phyloP scores from a whole-genome alignment of 1,140 invertebrate genomes.

The Tetragnatha versicolor region DNA sequence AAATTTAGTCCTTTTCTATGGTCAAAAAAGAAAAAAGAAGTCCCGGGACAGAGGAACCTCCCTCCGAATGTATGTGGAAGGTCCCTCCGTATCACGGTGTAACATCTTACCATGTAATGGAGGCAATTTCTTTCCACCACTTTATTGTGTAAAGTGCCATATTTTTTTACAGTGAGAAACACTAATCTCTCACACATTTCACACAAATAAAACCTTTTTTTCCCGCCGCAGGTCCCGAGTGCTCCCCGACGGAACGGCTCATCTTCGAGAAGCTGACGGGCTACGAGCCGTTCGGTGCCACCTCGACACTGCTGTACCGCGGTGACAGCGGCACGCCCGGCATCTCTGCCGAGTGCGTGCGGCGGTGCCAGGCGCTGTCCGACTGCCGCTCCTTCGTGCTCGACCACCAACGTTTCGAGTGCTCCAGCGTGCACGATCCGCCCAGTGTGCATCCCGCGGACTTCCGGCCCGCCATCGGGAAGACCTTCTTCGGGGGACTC shows the following conservation, averaged over 20 bases:
- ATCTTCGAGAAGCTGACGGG: conserved; percentile 66
- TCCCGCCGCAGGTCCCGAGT: conserved; percentile 28
- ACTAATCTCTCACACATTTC: too few species aligned
- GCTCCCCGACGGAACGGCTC: conserved; percentile 57
- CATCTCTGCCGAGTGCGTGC: conserved; percentile 63
- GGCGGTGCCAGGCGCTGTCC: conserved; percentile 61
- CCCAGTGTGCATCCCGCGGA: conserved; percentile 60
- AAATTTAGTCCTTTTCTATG: too few species aligned
- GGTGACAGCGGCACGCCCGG: conserved; percentile 58
- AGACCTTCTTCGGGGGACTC: conserved; percentile 66
- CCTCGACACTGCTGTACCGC: conserved; percentile 61
- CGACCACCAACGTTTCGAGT: conserved; percentile 62
- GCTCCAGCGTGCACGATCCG: conserved; percentile 37
- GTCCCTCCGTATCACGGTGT: too few species aligned
- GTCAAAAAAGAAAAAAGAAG: too few species aligned
- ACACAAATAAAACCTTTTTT: not conserved
- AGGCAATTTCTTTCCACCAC: too few species aligned
- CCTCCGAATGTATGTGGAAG: too few species aligned
- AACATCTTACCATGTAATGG: too few species aligned
- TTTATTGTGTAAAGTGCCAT: too few species aligned
- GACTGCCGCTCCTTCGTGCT: conserved; percentile 65
- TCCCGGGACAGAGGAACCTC: too few species aligned
- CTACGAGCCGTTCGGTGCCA: conserved; percentile 63
- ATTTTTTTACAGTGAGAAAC: too few species aligned
- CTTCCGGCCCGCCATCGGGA: conserved; percentile 63